phyloP scores from a whole-genome alignment of 2,113 vertebrate genomes.

The Urocolius indicus region DNA sequence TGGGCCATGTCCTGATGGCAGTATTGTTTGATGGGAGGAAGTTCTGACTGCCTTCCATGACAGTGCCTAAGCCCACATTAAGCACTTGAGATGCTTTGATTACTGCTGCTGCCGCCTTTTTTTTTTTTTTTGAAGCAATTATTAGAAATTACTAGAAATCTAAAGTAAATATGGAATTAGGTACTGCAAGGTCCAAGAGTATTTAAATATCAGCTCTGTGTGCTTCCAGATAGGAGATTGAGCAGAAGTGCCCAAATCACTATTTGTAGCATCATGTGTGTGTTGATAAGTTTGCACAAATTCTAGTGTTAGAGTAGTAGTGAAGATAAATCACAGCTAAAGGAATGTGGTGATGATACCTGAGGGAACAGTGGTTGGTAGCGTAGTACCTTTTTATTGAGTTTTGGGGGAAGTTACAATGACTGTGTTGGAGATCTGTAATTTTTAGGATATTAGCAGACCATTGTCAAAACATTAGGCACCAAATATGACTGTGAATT shows the following conservation, averaged over 20 bases:
- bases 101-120: background rate
- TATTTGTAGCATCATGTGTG: background rate
- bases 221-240: background rate
- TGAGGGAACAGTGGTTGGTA: background rate
- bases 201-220: background rate
- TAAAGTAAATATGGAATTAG: background rate
- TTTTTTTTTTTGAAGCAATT: background rate
- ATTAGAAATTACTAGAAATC: background rate
- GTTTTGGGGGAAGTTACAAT: background rate
- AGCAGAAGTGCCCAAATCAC: background rate
- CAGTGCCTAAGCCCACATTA: too few species aligned
- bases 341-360: background rate
- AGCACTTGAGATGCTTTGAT: background rate
- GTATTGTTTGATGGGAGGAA: background rate
- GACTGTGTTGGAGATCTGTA: background rate
- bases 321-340: background rate
- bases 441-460: background rate
- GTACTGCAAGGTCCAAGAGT: background rate
- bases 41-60: background rate
- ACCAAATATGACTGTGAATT: background rate
- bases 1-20: fast-evolving
- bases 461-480: background rate
- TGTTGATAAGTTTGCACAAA: background rate
- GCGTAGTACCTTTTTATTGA: background rate
- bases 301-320: background rate